Conservation (phyloP, 2,113 vertebrate genomes). For the Pimephales promelas region DNA sequence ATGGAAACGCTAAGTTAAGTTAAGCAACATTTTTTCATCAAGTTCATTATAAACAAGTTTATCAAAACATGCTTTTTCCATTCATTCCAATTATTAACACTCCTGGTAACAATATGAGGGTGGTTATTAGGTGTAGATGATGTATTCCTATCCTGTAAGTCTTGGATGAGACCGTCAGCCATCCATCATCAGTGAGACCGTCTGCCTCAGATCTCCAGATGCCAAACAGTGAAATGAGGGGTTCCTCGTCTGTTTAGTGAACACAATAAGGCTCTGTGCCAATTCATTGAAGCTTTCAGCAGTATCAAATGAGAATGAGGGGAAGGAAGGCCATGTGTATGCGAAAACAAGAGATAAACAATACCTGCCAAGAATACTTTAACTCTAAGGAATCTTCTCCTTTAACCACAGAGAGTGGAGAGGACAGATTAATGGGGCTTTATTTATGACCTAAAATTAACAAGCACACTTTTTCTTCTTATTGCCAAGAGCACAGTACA, state of each 20-base stretch:
- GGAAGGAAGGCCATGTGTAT: constrained; percentile 2
- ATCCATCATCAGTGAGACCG: constrained; percentile 21
- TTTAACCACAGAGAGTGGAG: constrained; percentile 31
- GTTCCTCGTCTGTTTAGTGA: constrained; percentile 42
- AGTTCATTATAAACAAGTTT: neutral
- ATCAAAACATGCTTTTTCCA: neutral
- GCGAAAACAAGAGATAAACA: neutral
- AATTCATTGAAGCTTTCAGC: constrained; percentile 25
- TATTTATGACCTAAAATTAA: constrained; percentile 51
- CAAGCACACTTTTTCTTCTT: constrained; percentile 7
- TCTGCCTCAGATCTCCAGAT: neutral
- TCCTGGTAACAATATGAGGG: neutral
- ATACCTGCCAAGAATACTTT: constrained; percentile 49
- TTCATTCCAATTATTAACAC: neutral
- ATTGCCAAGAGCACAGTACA: constrained; percentile 15
- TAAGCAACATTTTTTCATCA: neutral
- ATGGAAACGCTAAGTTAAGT: no score
- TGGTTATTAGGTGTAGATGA: constrained; percentile 18
- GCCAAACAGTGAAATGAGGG: neutral
- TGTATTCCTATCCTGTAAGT: neutral
- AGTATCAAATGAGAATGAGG: constrained; percentile 20
- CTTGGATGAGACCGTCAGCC: neutral
- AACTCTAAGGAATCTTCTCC: constrained; percentile 49
- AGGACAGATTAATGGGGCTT: constrained; percentile 39
- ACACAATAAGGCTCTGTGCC: constrained; percentile 23